These are phyloP conservation scores for Musca vetustissima DNA, from an alignment of 1,140 invertebrate species.

Conservation along the genomic window DNA sequence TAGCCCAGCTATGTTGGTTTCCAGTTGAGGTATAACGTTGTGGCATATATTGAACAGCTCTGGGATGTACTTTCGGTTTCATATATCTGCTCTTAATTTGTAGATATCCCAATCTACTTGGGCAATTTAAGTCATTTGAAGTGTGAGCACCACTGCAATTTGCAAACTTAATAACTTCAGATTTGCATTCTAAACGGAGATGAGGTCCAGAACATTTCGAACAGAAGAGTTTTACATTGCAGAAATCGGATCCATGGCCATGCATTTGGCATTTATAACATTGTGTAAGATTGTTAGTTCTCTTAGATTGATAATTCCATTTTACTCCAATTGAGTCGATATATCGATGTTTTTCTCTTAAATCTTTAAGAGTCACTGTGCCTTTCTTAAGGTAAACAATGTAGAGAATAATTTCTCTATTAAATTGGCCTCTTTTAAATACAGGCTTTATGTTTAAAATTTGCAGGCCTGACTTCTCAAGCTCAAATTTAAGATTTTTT, in stretches of 20 bases:
- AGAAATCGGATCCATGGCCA: background rate
- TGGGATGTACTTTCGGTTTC: too few species aligned
- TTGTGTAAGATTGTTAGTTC: background rate
- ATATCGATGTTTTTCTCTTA: background rate
- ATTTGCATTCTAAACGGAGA: background rate
- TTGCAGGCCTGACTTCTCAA: background rate
- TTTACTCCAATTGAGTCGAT: background rate
- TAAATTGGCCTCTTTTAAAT: background rate
- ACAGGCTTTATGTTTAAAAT: background rate
- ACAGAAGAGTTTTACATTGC: background rate
- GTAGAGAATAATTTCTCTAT: background rate
- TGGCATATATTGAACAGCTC: too few species aligned
- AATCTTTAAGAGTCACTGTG: background rate
- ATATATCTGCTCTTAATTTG: too few species aligned
- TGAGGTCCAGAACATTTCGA: background rate
- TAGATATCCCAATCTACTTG: too few species aligned
- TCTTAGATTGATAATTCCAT: background rate
- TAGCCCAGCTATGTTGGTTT: too few species aligned
- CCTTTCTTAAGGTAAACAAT: constrained; percentile 7
- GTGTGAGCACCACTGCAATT: background rate
- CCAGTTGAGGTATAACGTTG: too few species aligned
- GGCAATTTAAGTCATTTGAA: background rate
- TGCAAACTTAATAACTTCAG: background rate
- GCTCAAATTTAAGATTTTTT: background rate
- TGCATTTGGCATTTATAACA: background rate